Evolutionary conservation across 2,113 vertebrate genomes (phyloP).

Genomic region (Psilopsiagon aurifrons): DNA sequence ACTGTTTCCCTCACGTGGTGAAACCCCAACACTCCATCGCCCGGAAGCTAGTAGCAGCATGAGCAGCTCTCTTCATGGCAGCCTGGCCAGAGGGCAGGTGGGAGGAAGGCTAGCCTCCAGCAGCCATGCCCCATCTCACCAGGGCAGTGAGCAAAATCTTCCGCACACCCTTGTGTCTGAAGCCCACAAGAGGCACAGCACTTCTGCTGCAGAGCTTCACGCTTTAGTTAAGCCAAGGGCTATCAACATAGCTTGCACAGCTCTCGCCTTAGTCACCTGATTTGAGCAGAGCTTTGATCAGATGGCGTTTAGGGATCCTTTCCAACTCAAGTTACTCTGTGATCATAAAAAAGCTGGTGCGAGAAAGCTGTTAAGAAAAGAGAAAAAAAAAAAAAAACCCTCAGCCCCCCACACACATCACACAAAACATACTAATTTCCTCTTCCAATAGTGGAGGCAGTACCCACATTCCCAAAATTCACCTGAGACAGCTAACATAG

Average conservation of each 20-base stretch:
- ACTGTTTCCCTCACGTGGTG: fast-evolving
- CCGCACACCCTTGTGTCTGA: background rate
- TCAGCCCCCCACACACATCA: background rate
- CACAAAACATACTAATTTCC: fast-evolving
- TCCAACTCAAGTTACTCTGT: constrained; percentile 1
- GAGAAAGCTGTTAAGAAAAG: constrained; percentile 1
- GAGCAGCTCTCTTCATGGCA: fast-evolving
- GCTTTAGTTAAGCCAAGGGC: background rate
- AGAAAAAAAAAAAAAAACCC: background rate
- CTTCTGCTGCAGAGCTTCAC: background rate
- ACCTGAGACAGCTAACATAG: background rate
- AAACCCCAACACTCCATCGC: fast-evolving
- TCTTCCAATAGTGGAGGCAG: background rate
- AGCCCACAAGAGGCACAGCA: fast-evolving
- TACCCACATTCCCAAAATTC: background rate
- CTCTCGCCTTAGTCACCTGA: background rate
- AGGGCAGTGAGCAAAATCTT: background rate
- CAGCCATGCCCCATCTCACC: fast-evolving
- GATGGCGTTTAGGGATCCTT: background rate
- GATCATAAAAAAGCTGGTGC: background rate
- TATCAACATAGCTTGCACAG: background rate
- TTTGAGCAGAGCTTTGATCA: background rate
- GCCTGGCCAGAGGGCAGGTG: fast-evolving
- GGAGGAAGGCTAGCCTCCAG: background rate
- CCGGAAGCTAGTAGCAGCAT: fast-evolving